A percentile compares a stretch with the other conserved stretches of the same genome.
Conservation (phyloP, 2,113 vertebrate species). For the Neodontobutis hainanensis region DNA sequence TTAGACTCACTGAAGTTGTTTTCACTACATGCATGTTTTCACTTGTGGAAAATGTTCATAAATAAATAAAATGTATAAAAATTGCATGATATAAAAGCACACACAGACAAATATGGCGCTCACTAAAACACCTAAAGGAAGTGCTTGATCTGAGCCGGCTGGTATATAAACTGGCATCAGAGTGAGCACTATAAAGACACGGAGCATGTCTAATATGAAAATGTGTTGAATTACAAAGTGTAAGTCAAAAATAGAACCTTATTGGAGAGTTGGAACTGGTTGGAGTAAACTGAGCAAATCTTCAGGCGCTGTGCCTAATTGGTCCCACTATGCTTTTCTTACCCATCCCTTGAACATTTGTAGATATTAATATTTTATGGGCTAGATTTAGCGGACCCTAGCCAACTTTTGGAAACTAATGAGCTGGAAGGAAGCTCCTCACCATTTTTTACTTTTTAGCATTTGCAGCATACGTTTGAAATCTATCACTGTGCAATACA, state of each 20-base stretch:
- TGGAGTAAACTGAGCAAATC: slow-evolving; percentile 63
- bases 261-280: slow-evolving; percentile 28
- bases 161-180: slow-evolving; percentile 10
- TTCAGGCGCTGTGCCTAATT: slow-evolving; percentile 79
- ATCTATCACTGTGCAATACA: neutral
- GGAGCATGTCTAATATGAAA: slow-evolving; percentile 46
- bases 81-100: slow-evolving; percentile 54
- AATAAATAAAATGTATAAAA: slow-evolving; percentile 61
- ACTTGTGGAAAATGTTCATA: slow-evolving; percentile 33
- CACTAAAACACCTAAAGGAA: slow-evolving; percentile 3
- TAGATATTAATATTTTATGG: slow-evolving; percentile 83
- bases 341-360: slow-evolving; percentile 83
- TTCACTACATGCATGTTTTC: slow-evolving; percentile 28
- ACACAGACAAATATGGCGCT: slow-evolving; percentile 44
- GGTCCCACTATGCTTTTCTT: slow-evolving; percentile 81
- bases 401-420: slow-evolving; percentile 82
- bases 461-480: slow-evolving; percentile 3
- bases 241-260: slow-evolving; percentile 50
- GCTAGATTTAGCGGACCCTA: slow-evolving; percentile 69
- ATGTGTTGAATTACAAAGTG: slow-evolving; percentile 58
- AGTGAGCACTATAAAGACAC: slow-evolving; percentile 62
- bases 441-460: slow-evolving; percentile 43
- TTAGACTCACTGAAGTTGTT: slow-evolving; percentile 25
- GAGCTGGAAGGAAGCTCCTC: slow-evolving; percentile 78
- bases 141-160: neutral